Base-by-base conservation (phyloP, 1,140 invertebrate species). In the Phthorimaea operculella region DNA sequence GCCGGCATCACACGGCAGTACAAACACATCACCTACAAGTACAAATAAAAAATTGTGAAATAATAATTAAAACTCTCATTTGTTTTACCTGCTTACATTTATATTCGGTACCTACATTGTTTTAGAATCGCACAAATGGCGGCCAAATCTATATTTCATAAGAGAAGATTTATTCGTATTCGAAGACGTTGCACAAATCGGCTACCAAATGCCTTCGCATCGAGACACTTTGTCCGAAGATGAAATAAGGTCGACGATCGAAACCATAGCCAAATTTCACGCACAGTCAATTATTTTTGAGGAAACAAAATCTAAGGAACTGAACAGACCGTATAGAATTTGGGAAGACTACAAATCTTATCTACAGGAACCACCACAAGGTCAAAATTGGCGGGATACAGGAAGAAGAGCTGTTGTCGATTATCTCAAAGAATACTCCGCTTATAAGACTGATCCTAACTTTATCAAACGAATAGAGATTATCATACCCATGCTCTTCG, bases 221-320 rank as follows among this genome's bases (percentile, higher is more conserved):
- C 47, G 58, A 8, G 53, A 59, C 17, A 68, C 65, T 12, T 72
- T 89, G 2, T 63, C 79, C n/a, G 78, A 84, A 52, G 75, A 87
- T 9, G 83, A 88, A 53, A 60, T 89, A 9, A 71, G 75, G n/a
- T 79, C 87, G 1, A 79, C 74, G 11, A 64, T 90, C 0, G 79
- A 82, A 56, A 68, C 84, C 0, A 52, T 90, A 47, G 89, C 89
- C 1, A 85, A 70, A 51, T 62, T 90, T 60, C 89, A 90, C 60
- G 87, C 88, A 0, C 80, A 87, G 9, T 88, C 86, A 1, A 72
- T 87, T 7, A 76, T 88, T n/a, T 84, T 76, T 36, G 89, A 90
- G 60, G 70, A 85, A 12, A 69, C 57, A n/a, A 70, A 76, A 47
- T 77, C 79, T 0, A 61, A 60, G 9, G 57, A 77, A 33, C 52